Percentiles rank a stretch among this genome's conserved stretches.
phyloP scores from a whole-genome alignment of 2,113 vertebrate species.

The Cranoglanis bouderius region DNA sequence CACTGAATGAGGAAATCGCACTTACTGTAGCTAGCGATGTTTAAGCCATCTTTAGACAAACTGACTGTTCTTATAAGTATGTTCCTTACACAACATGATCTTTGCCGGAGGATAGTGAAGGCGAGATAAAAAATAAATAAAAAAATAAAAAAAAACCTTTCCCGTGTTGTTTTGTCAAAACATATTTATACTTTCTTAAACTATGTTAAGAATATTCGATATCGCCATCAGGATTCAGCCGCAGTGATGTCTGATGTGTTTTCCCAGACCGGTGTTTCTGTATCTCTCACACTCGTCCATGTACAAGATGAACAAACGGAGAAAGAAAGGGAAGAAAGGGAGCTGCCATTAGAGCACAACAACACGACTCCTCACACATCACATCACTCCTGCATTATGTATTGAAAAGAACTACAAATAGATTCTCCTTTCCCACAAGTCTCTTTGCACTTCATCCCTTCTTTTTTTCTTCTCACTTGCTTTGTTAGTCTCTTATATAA shows the following conservation, averaged over 20 bases:
- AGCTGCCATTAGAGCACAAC: conserved; percentile 1
- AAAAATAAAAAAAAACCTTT: too few relatives aligned
- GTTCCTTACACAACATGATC: too few relatives aligned
- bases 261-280: not conserved
- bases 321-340: too few relatives aligned
- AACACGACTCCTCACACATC: not conserved
- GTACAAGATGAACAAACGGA: not conserved
- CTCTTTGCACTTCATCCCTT: not conserved
- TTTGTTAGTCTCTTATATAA: not conserved
- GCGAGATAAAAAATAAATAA: not conserved
- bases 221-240: not conserved
- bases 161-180: not conserved
- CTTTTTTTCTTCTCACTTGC: not conserved
- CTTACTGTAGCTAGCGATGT: too few relatives aligned
- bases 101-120: too few relatives aligned
- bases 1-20: too few relatives aligned
- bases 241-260: not conserved
- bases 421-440: not conserved
- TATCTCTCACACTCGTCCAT: not conserved
- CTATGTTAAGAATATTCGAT: not conserved
- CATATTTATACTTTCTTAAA: not conserved
- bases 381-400: conserved; percentile 18
- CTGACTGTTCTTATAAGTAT: too few relatives aligned
- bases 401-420: conserved; percentile 25
- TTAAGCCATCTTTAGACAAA: too few relatives aligned